Conservation (phyloP, 2,888 invertebrate genomes). For the Acrobasis consociella region DNA sequence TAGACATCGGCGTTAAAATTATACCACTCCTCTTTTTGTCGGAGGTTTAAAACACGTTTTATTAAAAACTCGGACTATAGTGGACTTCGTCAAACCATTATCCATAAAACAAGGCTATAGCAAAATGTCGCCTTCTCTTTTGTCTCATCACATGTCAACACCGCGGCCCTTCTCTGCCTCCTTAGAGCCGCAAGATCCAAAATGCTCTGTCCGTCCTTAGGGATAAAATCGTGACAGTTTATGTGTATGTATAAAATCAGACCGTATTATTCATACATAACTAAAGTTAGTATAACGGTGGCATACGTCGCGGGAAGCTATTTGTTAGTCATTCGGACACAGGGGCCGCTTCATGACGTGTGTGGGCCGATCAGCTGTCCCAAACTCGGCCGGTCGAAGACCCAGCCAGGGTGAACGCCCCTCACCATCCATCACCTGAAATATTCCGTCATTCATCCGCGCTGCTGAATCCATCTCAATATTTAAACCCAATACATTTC, state of each 20-base stretch:
- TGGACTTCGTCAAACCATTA: too few species aligned
- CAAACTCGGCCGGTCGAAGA: constrained; percentile 76
- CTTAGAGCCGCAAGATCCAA: too few species aligned
- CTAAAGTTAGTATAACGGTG: constrained; percentile 49
- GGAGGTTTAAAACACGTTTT: too few species aligned
- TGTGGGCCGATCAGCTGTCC: constrained; percentile 67
- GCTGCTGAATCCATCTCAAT: constrained; percentile 71
- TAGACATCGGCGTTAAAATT: too few species aligned
- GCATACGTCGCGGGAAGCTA: constrained; percentile 42
- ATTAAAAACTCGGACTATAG: too few species aligned
- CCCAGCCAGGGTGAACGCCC: constrained; percentile 66
- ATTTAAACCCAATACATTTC: constrained; percentile 73
- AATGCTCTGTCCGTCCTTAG: too few species aligned
- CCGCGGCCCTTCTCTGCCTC: too few species aligned
- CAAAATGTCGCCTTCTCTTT: too few species aligned
- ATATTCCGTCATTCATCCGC: constrained; percentile 53
- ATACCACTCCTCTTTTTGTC: too few species aligned
- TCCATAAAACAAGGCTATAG: too few species aligned
- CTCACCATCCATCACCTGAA: constrained; percentile 67
- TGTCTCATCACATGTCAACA: too few species aligned
- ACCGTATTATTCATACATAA: constrained; percentile 13
- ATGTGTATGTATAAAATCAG: not conserved
- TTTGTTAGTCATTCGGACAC: constrained; percentile 51
- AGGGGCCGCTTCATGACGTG: constrained; percentile 42
- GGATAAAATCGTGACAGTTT: too few species aligned